Percentiles rank a stretch among this genome's conserved stretches.
Conservation (phyloP, 2,113 vertebrate species). For the Suricata suricatta region DNA sequence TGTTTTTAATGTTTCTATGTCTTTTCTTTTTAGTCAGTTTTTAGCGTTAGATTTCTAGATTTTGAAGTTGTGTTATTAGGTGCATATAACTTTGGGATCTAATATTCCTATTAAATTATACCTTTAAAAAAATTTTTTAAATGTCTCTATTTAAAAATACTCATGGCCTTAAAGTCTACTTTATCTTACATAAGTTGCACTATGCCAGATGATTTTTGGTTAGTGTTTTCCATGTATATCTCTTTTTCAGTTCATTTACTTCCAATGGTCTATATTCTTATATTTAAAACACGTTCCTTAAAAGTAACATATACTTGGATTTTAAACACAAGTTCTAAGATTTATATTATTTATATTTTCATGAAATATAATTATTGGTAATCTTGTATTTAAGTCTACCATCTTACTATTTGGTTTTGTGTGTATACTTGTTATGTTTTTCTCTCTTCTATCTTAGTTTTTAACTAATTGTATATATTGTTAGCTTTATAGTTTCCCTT, state of each 20-base stretch:
- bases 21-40: neutral
- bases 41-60: neutral
- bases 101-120: neutral
- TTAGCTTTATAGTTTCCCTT: neutral
- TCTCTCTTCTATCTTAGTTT: neutral
- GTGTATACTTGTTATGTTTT: neutral
- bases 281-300: neutral
- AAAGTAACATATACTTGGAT: neutral
- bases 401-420: neutral
- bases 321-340: neutral
- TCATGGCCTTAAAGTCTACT: neutral
- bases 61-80: constrained; percentile 7
- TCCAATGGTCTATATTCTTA: neutral
- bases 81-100: neutral
- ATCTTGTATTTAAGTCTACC: neutral
- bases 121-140: neutral
- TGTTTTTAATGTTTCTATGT: neutral
- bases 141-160: neutral
- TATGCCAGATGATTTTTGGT: neutral
- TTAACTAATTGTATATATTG: neutral
- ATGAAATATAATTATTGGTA: neutral
- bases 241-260: neutral
- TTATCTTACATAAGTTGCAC: neutral
- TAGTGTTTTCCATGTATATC: neutral
- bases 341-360: neutral